Evolutionary conservation across 2,888 invertebrate species (phyloP).

Genomic region (Heteropelma amictum): DNA sequence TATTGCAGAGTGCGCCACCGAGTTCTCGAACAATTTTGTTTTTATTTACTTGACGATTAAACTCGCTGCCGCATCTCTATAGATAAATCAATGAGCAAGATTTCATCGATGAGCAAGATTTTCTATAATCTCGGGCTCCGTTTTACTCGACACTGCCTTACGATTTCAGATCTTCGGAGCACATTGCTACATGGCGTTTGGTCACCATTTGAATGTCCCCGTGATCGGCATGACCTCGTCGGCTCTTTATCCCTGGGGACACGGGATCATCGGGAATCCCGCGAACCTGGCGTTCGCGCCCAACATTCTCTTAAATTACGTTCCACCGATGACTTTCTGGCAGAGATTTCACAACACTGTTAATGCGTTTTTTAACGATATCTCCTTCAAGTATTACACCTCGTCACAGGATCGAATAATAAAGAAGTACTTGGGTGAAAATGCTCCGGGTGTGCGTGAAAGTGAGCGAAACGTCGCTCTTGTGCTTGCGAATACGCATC

Average conservation of each 20-base stretch:
- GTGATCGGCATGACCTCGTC: constrained; percentile 65
- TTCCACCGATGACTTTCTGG: constrained; percentile 63
- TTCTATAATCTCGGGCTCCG: too few species aligned
- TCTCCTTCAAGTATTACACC: constrained; percentile 59
- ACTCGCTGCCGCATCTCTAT: too few species aligned
- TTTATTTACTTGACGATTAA: too few species aligned
- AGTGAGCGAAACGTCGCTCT: constrained; percentile 78
- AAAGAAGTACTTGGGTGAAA: constrained; percentile 62
- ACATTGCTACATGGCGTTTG: constrained; percentile 67
- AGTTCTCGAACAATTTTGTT: too few species aligned
- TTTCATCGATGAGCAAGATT: too few species aligned
- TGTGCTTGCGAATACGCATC: constrained; percentile 79
- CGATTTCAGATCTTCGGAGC: constrained; percentile 66
- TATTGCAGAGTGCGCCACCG: too few species aligned
- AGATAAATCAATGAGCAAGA: too few species aligned
- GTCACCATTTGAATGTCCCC: constrained; percentile 66
- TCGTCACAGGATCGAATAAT: constrained; percentile 57
- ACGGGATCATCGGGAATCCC: constrained; percentile 66
- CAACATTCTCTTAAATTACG: constrained; percentile 57
- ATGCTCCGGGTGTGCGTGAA: constrained; percentile 73
- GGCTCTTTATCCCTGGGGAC: constrained; percentile 67
- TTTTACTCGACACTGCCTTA: background rate
- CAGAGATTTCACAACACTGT: constrained; percentile 65
- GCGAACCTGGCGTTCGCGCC: constrained; percentile 65
- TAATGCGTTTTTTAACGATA: constrained; percentile 45